These are phyloP conservation scores for Drosophila hamatofila DNA, from an alignment of 2,888 invertebrate species.

Conservation along the genomic window DNA sequence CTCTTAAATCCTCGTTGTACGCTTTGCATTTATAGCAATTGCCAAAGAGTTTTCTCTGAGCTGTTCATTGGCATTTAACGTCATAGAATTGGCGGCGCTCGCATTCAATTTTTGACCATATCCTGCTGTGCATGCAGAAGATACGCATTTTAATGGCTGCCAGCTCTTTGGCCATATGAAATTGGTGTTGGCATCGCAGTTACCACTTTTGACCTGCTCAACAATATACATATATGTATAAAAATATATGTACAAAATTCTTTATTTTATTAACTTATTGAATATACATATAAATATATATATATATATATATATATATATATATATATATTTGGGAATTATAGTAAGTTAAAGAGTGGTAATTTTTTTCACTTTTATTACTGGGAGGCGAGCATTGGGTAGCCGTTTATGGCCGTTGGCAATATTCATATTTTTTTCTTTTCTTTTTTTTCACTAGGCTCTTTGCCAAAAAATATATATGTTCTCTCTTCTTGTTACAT, in stretches of 20 bases:
- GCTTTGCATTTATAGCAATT: not conserved
- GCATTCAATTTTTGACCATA: constrained; percentile 69
- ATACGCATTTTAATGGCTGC: constrained; percentile 14
- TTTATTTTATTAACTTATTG: no score
- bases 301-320: no score
- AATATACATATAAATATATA: not conserved
- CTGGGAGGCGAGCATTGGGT: not conserved
- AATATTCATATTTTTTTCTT: not conserved
- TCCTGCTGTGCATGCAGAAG: constrained; percentile 77
- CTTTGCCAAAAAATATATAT: constrained; percentile 66
- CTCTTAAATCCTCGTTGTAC: no score
- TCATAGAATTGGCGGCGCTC: constrained; percentile 45
- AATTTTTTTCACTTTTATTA: not conserved
- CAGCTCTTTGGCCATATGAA: constrained; percentile 27
- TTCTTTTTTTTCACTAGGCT: constrained; percentile 40
- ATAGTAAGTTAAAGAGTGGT: not conserved
- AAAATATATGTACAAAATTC: not conserved
- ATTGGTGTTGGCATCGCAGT: constrained; percentile 3
- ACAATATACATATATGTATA: not conserved
- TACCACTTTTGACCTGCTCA: no score
- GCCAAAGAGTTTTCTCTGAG: not conserved
- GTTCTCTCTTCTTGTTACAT: constrained; percentile 27
- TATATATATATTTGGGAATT: no score
- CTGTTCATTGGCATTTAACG: constrained; percentile 12
- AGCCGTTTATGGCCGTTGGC: constrained; percentile 11